These are phyloP conservation scores for Macrochelys suwanniensis DNA, from an alignment of 2,797 vertebrate genomes.

Conservation along the genomic window DNA sequence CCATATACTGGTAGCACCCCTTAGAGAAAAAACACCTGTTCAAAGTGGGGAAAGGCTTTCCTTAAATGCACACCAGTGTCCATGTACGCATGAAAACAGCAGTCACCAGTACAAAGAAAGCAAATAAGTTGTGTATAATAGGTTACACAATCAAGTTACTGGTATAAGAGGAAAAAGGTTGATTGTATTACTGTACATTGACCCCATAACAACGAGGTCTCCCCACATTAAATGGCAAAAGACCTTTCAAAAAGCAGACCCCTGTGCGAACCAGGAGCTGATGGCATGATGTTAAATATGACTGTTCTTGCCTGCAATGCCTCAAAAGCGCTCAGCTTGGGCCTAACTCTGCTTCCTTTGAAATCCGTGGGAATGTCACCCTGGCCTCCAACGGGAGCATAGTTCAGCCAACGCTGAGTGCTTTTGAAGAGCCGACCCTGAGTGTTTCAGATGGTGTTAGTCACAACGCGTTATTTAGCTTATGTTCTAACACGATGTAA, in stretches of 20 bases:
- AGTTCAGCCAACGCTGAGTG: neutral
- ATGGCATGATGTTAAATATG: neutral
- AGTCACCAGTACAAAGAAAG: slow-evolving; percentile 40
- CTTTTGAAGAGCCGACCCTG: neutral
- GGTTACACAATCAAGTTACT: neutral
- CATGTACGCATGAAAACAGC: slow-evolving; percentile 31
- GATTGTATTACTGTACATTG: slow-evolving; percentile 3
- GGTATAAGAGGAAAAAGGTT: neutral
- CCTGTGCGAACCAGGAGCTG: neutral
- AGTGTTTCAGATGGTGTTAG: neutral
- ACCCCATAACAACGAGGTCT: neutral
- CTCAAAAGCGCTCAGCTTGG: neutral
- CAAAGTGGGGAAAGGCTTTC: slow-evolving; percentile 66
- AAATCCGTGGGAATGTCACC: neutral
- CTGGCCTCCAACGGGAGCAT: neutral
- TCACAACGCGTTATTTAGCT: neutral
- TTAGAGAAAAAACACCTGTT: slow-evolving; percentile 55
- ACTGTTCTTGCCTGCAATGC: neutral
- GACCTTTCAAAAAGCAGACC: neutral
- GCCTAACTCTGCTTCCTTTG: neutral
- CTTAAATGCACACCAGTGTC: slow-evolving; percentile 39
- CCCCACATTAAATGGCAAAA: neutral
- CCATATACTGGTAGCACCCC: neutral
- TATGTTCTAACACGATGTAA: neutral
- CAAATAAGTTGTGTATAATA: neutral